A percentile compares a stretch with the other conserved stretches of the same genome.
Conservation (phyloP, 2,113 vertebrate species). For the Marmota flaviventris region DNA sequence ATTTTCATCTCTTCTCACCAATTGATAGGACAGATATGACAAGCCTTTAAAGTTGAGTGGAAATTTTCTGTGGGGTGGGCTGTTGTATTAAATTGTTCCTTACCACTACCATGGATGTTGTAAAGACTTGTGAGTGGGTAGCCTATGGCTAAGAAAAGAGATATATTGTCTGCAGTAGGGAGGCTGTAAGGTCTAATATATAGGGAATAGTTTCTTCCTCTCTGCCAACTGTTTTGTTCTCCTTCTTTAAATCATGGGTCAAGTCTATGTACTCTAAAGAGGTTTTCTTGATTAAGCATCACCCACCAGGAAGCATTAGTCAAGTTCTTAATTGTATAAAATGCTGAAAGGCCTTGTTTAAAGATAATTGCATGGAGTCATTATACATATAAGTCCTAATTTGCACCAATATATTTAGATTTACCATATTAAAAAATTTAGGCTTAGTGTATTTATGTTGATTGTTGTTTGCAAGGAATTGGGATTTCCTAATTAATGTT, state of each 20-base stretch:
- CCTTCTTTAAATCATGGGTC: constrained; percentile 67
- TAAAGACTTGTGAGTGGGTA: constrained; percentile 80
- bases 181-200: constrained; percentile 77
- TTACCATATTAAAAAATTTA: constrained; percentile 44
- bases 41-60: constrained; percentile 83
- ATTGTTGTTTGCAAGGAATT: neutral
- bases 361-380: constrained; percentile 47
- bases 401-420: neutral
- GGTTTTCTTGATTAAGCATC: constrained; percentile 69
- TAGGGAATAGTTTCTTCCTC: constrained; percentile 75
- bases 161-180: constrained; percentile 77
- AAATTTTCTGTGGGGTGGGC: constrained; percentile 81
- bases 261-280: constrained; percentile 56
- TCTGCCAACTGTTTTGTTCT: constrained; percentile 68
- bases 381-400: constrained; percentile 39
- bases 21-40: constrained; percentile 84
- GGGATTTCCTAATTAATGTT: constrained; percentile 40
- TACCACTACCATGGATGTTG: constrained; percentile 77
- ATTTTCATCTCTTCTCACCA: constrained; percentile 85
- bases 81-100: constrained; percentile 83
- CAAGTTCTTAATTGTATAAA: constrained; percentile 66
- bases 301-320: constrained; percentile 53
- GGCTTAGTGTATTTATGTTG: constrained; percentile 48
- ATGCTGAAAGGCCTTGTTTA: constrained; percentile 53
- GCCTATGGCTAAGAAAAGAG: constrained; percentile 78